A percentile compares a stretch with the other conserved stretches of the same genome.
These are phyloP conservation scores for Anniella stebbinsi DNA, from an alignment of 2,797 vertebrate genomes.

Conservation along the genomic window DNA sequence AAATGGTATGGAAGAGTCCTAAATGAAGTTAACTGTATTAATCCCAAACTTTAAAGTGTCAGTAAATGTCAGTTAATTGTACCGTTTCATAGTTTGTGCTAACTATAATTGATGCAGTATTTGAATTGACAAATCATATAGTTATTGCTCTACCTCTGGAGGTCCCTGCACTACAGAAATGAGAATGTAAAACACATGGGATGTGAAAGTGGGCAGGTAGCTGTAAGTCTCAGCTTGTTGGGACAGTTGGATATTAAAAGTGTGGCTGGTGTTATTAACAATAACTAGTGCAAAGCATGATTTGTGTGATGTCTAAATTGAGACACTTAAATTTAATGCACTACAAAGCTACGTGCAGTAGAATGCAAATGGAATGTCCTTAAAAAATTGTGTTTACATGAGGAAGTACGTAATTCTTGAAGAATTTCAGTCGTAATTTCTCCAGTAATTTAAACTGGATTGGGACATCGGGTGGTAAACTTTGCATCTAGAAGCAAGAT, in stretches of 20 bases:
- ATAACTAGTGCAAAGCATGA: neutral
- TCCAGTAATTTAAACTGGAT: neutral
- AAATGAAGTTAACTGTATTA: neutral
- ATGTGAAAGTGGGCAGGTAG: neutral
- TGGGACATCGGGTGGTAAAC: rapidly evolving
- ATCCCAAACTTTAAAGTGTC: neutral
- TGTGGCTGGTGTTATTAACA: neutral
- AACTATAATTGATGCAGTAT: neutral
- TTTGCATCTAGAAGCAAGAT: neutral
- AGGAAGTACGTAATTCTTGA: neutral
- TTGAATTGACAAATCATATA: neutral
- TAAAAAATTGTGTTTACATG: neutral
- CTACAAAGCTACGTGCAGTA: neutral
- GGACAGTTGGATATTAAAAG: neutral
- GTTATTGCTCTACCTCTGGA: neutral
- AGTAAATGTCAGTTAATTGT: neutral
- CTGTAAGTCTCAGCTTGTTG: neutral
- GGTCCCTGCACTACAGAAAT: neutral
- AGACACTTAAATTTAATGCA: neutral
- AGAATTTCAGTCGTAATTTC: neutral
- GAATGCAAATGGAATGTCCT: neutral
- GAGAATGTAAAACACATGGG: neutral
- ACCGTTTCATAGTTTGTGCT: neutral
- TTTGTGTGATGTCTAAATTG: neutral
- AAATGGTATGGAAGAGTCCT: neutral